Evolutionary conservation across 2,113 vertebrate genomes (phyloP), one percentile per base, ranked within the genome.

Genomic region (Lanius collurio): DNA sequence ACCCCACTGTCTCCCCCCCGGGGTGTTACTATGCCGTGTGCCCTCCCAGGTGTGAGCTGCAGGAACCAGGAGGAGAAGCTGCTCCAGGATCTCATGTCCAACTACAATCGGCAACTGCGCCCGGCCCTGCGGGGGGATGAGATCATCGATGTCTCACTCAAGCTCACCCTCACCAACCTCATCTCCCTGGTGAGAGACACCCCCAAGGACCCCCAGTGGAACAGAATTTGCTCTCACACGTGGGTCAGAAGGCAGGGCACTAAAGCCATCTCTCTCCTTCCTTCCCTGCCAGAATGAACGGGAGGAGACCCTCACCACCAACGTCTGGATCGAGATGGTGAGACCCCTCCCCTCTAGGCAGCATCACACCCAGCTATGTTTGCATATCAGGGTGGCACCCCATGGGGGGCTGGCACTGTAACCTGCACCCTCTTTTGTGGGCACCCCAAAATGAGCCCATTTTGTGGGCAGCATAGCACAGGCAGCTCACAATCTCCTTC

Each of bases 241-340:
- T 15, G 31, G 49, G 65, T 37, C 65, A 44, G 64, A 1, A 6
- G 75, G 15, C 63, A 52, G 30, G 52, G 28, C 0, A 4, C 41
- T 77, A 76, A 87, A 59, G 21, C 17, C 1, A 2, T 33, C 10
- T 59, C 9, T 24, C 9, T 42, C 21, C 41, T 69, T 56, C 15
- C 31, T 57, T 79, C 18, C 17, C 42, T 94, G 53, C 42, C 85
- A 99, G 99, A 99, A 99, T 4, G 99, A 99, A 93, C 98, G 98
- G 79, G 99, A 99, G 85, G 99, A 99, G 91, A 98, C 98, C 18
- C 98, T 99, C 83, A 99, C 98, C 7, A 99, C 99, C 79, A 99
- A 98, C 0, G 99, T 99, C 57, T 99, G 99, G 99, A 98, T 99
- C 7, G 99, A 99, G 96, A 98, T 99, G 98, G 99, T 99, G 98